phyloP scores from a whole-genome alignment of 2,797 vertebrate genomes.

The Trematomus bernacchii region DNA sequence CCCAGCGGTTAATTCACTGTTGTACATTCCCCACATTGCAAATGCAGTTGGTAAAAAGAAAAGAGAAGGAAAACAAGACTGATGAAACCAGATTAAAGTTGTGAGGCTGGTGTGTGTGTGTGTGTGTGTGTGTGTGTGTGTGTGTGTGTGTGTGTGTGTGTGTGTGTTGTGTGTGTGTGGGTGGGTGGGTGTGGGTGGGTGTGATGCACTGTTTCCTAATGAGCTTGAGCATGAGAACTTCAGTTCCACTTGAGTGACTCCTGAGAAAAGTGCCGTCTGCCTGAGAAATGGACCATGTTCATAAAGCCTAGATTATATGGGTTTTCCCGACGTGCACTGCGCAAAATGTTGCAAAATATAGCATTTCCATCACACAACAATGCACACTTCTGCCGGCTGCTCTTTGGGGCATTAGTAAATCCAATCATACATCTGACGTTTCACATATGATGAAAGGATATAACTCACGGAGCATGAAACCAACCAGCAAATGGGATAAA shows the following conservation, averaged over 20 bases:
- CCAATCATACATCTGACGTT: constrained; percentile 74
- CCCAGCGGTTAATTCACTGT: constrained; percentile 51
- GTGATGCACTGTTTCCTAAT: constrained; percentile 65
- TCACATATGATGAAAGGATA: constrained; percentile 66
- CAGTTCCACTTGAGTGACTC: constrained; percentile 51
- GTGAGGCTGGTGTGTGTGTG: constrained; percentile 14
- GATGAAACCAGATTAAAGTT: constrained; percentile 54
- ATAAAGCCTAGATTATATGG: constrained; percentile 53
- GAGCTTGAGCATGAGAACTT: constrained; percentile 66
- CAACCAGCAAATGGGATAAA: constrained; percentile 71
- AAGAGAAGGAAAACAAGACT: constrained; percentile 35
- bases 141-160: too few relatives aligned
- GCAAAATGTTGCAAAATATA: constrained; percentile 38
- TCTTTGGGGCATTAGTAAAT: constrained; percentile 69
- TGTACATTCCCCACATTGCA: constrained; percentile 16
- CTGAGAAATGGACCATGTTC: constrained; percentile 38
- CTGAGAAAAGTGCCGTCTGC: constrained; percentile 49
- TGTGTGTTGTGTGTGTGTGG: constrained; percentile 6
- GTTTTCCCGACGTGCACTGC: constrained; percentile 40
- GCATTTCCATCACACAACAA: constrained; percentile 57
- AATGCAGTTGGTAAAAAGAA: constrained; percentile 42
- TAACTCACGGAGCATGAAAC: constrained; percentile 66
- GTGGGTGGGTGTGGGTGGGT: constrained; percentile 24
- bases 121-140: constrained; percentile 4
- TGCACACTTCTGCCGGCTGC: constrained; percentile 40